A percentile compares a stretch with the other conserved stretches of the same genome.
These are phyloP conservation scores for Empis stercorea DNA, from an alignment of 2,888 invertebrate species.

Conservation along the genomic window DNA sequence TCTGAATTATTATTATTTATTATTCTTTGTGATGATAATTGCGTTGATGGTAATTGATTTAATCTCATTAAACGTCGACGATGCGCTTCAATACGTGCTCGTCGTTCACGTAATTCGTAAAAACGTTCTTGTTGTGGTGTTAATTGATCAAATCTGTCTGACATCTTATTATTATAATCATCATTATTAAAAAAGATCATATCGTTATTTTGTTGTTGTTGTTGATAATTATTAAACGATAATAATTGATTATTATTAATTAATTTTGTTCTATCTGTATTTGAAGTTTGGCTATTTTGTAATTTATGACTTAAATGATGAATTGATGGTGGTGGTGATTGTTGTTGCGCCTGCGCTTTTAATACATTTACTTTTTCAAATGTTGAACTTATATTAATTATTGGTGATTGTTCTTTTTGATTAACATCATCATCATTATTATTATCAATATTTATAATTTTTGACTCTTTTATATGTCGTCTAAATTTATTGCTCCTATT, in stretches of 20 bases:
- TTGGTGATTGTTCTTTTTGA: constrained; percentile 1
- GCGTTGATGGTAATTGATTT: constrained; percentile 6
- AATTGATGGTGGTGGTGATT: no score
- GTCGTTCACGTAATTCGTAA: constrained; percentile 5
- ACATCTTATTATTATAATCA: background rate
- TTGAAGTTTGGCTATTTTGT: no score
- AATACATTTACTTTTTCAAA: constrained; percentile 8
- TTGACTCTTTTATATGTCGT: constrained; percentile 15
- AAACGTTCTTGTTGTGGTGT: constrained; percentile 1
- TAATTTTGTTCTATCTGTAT: background rate
- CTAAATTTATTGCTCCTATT: constrained; percentile 23
- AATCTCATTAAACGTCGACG: constrained; percentile 8
- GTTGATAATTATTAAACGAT: background rate
- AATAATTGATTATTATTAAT: background rate
- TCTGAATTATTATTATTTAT: background rate
- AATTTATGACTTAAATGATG: no score
- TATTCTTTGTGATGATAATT: constrained; percentile 1
- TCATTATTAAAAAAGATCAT: background rate
- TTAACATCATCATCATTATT: no score
- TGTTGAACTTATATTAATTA: constrained; percentile 8
- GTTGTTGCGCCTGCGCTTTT: constrained; percentile 19
- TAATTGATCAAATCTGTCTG: background rate
- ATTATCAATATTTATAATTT: no score
- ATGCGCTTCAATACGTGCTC: constrained; percentile 8
- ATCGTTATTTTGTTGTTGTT: background rate